phyloP scores from a whole-genome alignment of 1,140 invertebrate species.

The Drusus annulatus region DNA sequence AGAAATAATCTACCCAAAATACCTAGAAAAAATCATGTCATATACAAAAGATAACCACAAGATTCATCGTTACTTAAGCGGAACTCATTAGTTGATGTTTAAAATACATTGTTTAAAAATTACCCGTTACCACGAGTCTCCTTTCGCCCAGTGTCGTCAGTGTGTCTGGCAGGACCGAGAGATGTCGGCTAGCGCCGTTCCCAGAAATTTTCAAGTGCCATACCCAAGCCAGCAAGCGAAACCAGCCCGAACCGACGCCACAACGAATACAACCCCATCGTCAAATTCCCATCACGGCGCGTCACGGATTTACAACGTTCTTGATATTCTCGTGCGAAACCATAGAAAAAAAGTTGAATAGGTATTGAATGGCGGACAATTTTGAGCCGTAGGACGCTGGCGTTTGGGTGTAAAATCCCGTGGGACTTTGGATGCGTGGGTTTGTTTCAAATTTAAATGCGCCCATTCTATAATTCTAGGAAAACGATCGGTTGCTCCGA shows the following conservation, averaged over 20 bases:
- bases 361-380: background rate
- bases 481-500: conserved; percentile 17
- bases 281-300: background rate
- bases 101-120: conserved; percentile 4
- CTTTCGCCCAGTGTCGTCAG: conserved; percentile 34
- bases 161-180: conserved; percentile 34
- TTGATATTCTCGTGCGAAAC: background rate
- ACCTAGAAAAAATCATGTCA: background rate
- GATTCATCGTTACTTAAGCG: background rate
- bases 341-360: conserved; percentile 12
- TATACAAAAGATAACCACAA: background rate
- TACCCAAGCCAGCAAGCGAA: background rate
- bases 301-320: background rate
- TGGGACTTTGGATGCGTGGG: conserved; percentile 29
- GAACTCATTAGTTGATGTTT: background rate
- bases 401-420: background rate
- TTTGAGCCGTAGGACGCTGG: conserved; percentile 29
- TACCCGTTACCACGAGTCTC: conserved; percentile 19
- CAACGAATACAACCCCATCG: background rate
- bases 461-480: conserved; percentile 46
- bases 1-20: background rate
- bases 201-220: conserved; percentile 45
- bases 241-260: conserved; percentile 39
- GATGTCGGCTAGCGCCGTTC: conserved; percentile 15
- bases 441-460: conserved; percentile 41